phyloP scores from a whole-genome alignment of 2,113 vertebrate species.

The Menidia beryllina region DNA sequence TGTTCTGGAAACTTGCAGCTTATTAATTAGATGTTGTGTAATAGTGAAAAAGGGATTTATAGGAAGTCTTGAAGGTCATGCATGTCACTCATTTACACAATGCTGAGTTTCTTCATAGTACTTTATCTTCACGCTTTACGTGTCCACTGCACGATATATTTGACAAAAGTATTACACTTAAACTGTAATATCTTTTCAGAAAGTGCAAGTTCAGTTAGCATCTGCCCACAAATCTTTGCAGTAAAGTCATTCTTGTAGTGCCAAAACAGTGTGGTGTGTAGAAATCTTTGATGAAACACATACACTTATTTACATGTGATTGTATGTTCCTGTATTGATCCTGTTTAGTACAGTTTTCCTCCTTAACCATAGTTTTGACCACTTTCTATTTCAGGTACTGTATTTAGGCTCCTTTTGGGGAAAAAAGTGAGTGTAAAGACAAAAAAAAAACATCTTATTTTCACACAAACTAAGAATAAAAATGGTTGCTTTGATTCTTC shows the following conservation, averaged over 20 bases:
- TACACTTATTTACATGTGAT: too few species aligned
- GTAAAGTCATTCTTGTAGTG: too few species aligned
- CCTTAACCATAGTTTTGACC: background rate
- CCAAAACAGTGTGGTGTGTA: too few species aligned
- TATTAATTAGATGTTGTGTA: slow-evolving; percentile 44
- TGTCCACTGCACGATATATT: background rate
- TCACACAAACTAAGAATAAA: too few species aligned
- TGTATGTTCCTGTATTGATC: background rate
- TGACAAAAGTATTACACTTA: too few species aligned
- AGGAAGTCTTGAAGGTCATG: slow-evolving; percentile 9
- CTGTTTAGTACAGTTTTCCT: background rate
- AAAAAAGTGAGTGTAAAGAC: background rate
- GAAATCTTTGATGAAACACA: too few species aligned
- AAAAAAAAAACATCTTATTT: background rate
- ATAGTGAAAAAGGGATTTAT: slow-evolving; percentile 28
- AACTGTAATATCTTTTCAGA: background rate
- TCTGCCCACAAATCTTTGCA: too few species aligned
- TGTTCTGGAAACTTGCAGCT: slow-evolving; percentile 15
- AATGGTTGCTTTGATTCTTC: too few species aligned
- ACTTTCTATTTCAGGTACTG: background rate
- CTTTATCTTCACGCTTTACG: background rate
- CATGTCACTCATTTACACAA: background rate
- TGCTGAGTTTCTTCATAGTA: background rate
- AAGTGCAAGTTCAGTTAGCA: too few species aligned
- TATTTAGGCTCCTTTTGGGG: background rate